A percentile compares a stretch with the other conserved stretches of the same genome.
phyloP scores from a whole-genome alignment of 2,888 invertebrate genomes.

The Psylliodes chrysocephalus region DNA sequence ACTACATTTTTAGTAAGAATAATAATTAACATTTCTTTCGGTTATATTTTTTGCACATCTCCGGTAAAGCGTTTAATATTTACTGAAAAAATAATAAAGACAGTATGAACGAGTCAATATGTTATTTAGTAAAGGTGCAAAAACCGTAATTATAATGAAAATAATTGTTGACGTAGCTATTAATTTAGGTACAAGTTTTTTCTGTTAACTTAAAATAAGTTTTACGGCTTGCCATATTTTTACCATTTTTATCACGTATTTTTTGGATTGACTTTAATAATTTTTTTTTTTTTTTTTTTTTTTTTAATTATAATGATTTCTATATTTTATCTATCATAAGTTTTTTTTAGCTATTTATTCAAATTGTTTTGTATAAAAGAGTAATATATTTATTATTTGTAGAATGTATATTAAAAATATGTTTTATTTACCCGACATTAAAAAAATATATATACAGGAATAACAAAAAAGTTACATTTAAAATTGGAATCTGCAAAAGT shows the following conservation, averaged over 20 bases:
- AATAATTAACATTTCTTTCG: too few species aligned
- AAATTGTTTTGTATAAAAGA: slow-evolving; percentile 39
- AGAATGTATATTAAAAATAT: slow-evolving; percentile 9
- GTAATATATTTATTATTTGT: slow-evolving; percentile 42
- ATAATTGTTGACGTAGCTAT: background rate
- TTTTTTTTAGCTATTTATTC: slow-evolving; percentile 36
- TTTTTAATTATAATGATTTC: too few species aligned
- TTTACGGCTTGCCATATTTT: slow-evolving; percentile 8
- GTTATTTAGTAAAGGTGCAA: background rate
- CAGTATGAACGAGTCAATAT: background rate
- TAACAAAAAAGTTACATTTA: too few species aligned
- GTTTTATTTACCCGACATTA: background rate
- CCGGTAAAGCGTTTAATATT: too few species aligned
- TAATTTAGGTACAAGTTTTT: background rate
- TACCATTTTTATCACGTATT: background rate
- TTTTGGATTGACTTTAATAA: background rate
- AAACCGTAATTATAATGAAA: too few species aligned
- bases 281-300: background rate
- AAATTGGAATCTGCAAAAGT: too few species aligned
- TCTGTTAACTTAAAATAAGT: background rate
- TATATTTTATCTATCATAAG: slow-evolving; percentile 4
- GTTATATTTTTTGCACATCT: too few species aligned
- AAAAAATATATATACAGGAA: too few species aligned
- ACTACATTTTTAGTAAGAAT: too few species aligned
- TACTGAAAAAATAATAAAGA: background rate